These are phyloP conservation scores for Drosophila mulleri DNA, from an alignment of 2,888 invertebrate genomes.

Conservation along the genomic window DNA sequence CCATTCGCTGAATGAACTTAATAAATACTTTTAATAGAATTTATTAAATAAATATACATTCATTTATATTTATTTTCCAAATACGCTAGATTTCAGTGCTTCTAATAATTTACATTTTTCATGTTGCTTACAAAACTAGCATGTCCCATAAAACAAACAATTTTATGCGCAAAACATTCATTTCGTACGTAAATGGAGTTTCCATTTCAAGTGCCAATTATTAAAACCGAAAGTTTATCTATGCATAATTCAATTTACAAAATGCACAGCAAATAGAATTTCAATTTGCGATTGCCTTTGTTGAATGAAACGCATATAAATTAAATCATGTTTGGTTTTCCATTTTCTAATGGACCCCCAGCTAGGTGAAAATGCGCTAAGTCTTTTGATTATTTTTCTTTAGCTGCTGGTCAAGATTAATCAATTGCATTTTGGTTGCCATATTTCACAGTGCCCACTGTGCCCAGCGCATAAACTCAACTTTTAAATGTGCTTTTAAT, in stretches of 20 bases:
- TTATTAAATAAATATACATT: not conserved
- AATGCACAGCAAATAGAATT: slow-evolving; percentile 21
- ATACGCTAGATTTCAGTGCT: too few species aligned
- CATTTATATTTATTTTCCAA: not conserved
- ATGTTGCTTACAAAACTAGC: not conserved
- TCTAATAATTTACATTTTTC: not conserved
- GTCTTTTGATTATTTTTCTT: not conserved
- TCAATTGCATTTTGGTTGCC: slow-evolving; percentile 57
- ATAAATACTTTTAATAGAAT: rapidly evolving
- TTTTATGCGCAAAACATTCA: slow-evolving; percentile 9
- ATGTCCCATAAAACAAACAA: not conserved
- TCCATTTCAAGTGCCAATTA: slow-evolving; percentile 15
- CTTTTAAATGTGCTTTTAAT: slow-evolving; percentile 75
- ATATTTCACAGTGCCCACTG: slow-evolving; percentile 69
- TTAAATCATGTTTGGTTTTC: slow-evolving; percentile 57
- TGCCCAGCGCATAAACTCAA: slow-evolving; percentile 64
- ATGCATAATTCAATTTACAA: slow-evolving; percentile 11
- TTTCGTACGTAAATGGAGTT: slow-evolving; percentile 7
- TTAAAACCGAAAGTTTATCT: slow-evolving; percentile 39
- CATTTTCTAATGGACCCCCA: slow-evolving; percentile 43
- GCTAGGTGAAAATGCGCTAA: slow-evolving; percentile 36
- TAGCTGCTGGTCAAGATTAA: slow-evolving; percentile 60
- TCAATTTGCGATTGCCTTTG: not conserved
- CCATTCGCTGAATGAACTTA: not conserved
- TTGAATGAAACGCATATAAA: slow-evolving; percentile 32